A percentile compares a stretch with the other conserved stretches of the same genome.
Conservation (phyloP, 1,140 invertebrate genomes). For the Apis dorsata region DNA sequence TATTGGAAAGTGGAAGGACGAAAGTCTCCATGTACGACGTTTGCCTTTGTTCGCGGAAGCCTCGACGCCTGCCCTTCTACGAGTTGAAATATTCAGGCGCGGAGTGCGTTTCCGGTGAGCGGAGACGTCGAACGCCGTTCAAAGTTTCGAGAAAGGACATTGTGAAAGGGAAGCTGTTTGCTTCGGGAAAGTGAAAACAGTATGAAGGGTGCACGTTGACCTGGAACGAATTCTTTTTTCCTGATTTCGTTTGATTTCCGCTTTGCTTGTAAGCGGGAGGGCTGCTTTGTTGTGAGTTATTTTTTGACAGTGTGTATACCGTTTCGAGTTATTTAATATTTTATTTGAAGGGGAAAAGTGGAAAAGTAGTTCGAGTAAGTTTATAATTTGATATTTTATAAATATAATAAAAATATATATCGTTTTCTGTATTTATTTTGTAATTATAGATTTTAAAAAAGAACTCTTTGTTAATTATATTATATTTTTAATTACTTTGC, state of each 20-base stretch:
- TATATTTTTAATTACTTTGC: too few relatives aligned
- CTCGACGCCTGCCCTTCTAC: neutral
- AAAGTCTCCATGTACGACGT: neutral
- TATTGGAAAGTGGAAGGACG: conserved; percentile 30
- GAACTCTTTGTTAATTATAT: too few relatives aligned
- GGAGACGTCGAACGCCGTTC: neutral
- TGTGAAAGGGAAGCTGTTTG: conserved; percentile 15
- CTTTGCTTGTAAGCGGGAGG: neutral
- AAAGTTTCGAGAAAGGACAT: neutral
- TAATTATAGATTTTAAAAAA: too few relatives aligned
- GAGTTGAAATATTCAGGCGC: conserved; percentile 29
- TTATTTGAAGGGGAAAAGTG: too few relatives aligned
- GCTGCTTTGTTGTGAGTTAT: neutral
- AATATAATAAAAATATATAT: too few relatives aligned
- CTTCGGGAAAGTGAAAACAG: conserved; percentile 2
- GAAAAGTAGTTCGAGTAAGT: too few relatives aligned
- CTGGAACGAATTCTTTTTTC: conserved; percentile 22
- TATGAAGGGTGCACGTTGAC: conserved; percentile 7
- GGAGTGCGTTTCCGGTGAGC: conserved; percentile 1
- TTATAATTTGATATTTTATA: too few relatives aligned
- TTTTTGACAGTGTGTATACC: too few relatives aligned
- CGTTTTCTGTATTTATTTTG: too few relatives aligned
- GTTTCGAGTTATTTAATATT: too few relatives aligned
- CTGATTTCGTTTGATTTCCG: conserved; percentile 25
- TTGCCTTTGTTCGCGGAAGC: conserved; percentile 3